Conservation (phyloP, 2,797 vertebrate species). For the Rallus crepitans region DNA sequence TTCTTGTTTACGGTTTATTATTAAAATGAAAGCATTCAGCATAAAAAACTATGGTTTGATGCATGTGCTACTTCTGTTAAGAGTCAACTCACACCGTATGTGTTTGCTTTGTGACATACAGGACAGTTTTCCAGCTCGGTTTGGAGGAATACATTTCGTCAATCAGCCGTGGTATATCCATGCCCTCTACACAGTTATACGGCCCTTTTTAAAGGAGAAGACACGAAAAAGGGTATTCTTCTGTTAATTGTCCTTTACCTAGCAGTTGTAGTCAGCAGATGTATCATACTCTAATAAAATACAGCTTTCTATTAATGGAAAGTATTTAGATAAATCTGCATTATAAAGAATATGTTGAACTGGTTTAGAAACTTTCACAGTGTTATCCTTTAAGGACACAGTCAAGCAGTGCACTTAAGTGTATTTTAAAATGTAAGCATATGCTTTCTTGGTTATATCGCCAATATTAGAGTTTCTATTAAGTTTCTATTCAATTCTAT, state of each 20-base stretch:
- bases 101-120: conserved; percentile 66
- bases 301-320: background rate
- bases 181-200: conserved; percentile 96
- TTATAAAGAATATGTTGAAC: background rate
- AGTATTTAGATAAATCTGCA: background rate
- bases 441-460: background rate
- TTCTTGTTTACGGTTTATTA: background rate
- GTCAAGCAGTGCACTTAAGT: background rate
- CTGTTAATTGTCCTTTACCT: background rate
- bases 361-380: background rate
- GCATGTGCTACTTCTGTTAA: background rate
- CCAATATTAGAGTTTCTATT: background rate
- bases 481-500: background rate
- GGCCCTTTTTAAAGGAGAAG: conserved; percentile 98
- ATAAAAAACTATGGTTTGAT: background rate
- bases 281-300: background rate
- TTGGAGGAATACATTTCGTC: conserved; percentile 98
- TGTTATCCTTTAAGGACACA: background rate
- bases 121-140: conserved; percentile 98
- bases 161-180: conserved; percentile 99
- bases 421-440: background rate
- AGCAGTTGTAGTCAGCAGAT: background rate
- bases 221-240: conserved; percentile 94
- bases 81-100: background rate
- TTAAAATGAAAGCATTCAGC: background rate